These are phyloP conservation scores for Pammene fasciana DNA, from an alignment of 2,888 invertebrate genomes.

Conservation along the genomic window DNA sequence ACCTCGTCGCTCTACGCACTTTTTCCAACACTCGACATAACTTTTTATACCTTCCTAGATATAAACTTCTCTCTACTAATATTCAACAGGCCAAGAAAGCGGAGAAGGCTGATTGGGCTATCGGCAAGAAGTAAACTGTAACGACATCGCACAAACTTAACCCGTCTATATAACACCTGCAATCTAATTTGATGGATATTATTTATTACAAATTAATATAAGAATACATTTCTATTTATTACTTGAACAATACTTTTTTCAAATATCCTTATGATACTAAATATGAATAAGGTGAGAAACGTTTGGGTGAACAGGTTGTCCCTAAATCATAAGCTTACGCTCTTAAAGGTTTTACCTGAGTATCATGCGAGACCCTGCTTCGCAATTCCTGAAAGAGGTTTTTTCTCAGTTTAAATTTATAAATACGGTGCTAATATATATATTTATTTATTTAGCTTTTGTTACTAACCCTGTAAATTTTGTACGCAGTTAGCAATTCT, in stretches of 20 bases:
- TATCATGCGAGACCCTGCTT: slow-evolving; percentile 57
- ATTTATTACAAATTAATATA: slow-evolving; percentile 64
- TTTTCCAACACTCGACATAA: neutral
- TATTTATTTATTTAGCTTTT: slow-evolving; percentile 30
- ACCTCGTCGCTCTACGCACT: neutral
- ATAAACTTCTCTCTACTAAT: slow-evolving; percentile 52
- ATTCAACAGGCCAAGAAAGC: slow-evolving; percentile 89
- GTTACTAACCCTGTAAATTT: slow-evolving; percentile 36
- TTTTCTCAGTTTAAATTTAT: slow-evolving; percentile 26
- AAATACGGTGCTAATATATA: slow-evolving; percentile 29
- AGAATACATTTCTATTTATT: slow-evolving; percentile 66
- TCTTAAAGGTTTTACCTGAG: slow-evolving; percentile 42
- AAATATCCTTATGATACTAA: slow-evolving; percentile 54
- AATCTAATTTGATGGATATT: slow-evolving; percentile 59
- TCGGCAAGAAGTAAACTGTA: slow-evolving; percentile 83
- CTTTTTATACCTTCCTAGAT: slow-evolving; percentile 2
- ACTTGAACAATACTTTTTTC: slow-evolving; percentile 54
- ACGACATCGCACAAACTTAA: slow-evolving; percentile 49
- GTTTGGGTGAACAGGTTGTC: slow-evolving; percentile 53
- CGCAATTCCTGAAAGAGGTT: slow-evolving; percentile 50
- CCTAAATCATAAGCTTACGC: slow-evolving; percentile 53
- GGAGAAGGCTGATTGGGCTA: slow-evolving; percentile 89
- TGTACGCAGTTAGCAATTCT: neutral
- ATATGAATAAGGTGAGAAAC: slow-evolving; percentile 68
- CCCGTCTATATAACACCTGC: slow-evolving; percentile 53